These are phyloP conservation scores for Carpatolechia fugitivella DNA, from an alignment of 2,888 invertebrate species.

Conservation along the genomic window DNA sequence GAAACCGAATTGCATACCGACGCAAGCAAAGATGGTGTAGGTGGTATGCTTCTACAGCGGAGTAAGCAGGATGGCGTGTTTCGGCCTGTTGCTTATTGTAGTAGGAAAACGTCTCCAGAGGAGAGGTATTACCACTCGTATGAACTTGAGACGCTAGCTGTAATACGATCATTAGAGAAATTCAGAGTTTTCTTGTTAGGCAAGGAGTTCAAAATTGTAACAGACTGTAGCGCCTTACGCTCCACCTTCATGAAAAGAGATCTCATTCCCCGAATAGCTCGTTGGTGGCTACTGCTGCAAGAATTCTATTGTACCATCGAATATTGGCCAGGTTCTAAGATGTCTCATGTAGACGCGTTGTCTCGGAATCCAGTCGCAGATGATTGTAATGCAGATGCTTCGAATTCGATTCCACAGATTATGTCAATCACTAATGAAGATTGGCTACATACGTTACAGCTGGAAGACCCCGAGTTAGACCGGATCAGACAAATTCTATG, in stretches of 20 bases:
- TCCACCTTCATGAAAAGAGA: too few relatives aligned
- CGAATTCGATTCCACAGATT: neutral
- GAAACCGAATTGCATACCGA: too few relatives aligned
- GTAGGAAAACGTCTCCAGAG: conserved; percentile 6
- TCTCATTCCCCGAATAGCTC: conserved; percentile 4
- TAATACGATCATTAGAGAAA: too few relatives aligned
- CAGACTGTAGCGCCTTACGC: too few relatives aligned
- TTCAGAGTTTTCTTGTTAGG: too few relatives aligned
- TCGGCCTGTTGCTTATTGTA: neutral
- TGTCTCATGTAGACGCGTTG: conserved; percentile 15
- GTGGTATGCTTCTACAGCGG: conserved; percentile 31
- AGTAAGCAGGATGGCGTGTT: neutral
- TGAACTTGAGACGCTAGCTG: conserved; percentile 10
- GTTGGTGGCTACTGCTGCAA: conserved; percentile 16
- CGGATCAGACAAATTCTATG: neutral
- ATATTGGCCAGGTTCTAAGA: conserved; percentile 3
- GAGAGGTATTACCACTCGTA: conserved; percentile 12
- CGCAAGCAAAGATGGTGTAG: conserved; percentile 34
- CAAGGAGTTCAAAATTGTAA: too few relatives aligned
- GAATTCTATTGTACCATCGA: conserved; percentile 17
- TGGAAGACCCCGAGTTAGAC: conserved; percentile 3
- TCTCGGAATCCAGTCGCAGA: neutral
- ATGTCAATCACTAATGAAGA: conserved; percentile 1
- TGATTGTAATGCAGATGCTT: neutral
- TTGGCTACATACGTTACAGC: conserved; percentile 3